Base-by-base conservation (phyloP, 2,888 invertebrate genomes). In the Conops quadrifasciatus region DNA sequence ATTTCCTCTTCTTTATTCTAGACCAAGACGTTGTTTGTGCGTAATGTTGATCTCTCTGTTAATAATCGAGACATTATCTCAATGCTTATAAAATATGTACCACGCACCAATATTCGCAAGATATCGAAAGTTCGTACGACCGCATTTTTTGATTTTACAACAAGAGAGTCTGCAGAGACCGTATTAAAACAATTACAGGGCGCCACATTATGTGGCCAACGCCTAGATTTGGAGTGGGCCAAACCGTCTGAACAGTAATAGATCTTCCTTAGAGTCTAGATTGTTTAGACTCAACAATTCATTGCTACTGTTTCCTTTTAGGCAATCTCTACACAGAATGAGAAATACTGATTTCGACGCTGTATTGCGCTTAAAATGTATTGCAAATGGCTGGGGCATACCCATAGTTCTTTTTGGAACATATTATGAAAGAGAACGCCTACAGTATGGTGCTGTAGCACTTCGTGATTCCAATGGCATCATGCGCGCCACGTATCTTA, bases 341-440 rank as follows among this genome's bases (percentile, higher is more conserved):
- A 76, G 79, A 19, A 78, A 78, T 60, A 77, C 74, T 5, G 82
- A 83, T 72, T 82, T 80, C 49, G 81, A 81, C 77, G 76, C 79
- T 0, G 73, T 78, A 21, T 72, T 83, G 24, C 80, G 82, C 0
- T 70, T 80, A 1, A 81, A 81, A 64, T 83, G 83, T 67, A 80
- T 83, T 65, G 81, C 83, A 7, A 83, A 83, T 74, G 76, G 74
- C 56, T 83, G 82, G 82, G 60, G 71, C 36, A 76, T 79, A 15
- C 83, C 82, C 4, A 71, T 82, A 1, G 76, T 82, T 0, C 75
- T 83, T n/a, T 83, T 80, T 71, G 83, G 82, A 0, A 78, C 79
- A 15, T 76, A 76, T 47, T 80, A 76, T 30, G 75, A 77, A 21
- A 24, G 59, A 0, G 76, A 78, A 19, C 68, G 71, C 7, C 3